Evolutionary conservation across 2,888 invertebrate genomes (phyloP), one percentile per base, ranked within the genome.

Genomic region (Osmoderma eremita): DNA sequence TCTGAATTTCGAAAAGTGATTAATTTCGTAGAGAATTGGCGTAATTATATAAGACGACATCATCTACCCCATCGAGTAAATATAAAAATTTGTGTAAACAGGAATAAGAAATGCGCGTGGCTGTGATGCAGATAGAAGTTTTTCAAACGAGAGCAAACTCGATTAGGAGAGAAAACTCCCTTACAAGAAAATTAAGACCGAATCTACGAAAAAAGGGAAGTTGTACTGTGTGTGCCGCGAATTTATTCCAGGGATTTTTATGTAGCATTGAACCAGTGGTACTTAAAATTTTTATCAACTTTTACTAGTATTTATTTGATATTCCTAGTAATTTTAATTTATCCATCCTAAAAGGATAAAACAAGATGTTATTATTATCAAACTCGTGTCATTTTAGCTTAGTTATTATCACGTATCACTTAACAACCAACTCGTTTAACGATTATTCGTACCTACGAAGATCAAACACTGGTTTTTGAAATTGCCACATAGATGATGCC

Each of bases 121-220:
- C 71, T 67, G 30, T 30, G 70, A 30, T 17, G 58, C 74, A 69
- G 69, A 70, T 69, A 66, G 69, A 76, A 77, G 72, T 78, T 78
- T 77, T 73, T 74, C 71, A 56, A 56, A 73, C 58, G 36, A 67
- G 70, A 69, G 70, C 67, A 78, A 80, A 79, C 77, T 78, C 75
- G 74, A 79, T 80, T 80, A 79, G 74, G 73, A 75, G 70, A 70
- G 74, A 76, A 75, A 78, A 78, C 77, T 77, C 73, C 74, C 75
- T 77, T 76, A 77, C 72, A 75, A 74, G 74, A 74, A 78, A 80
- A 79, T 78, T 79, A 78, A 77, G 76, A 77, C 75, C 72, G 76
- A 75, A 77, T 76, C 75, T 73, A 75, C 73, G 76, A 77, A 30
- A 76, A 77, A 75, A 75, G n/a, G 45, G 45, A 61, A 53, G 38